Evolutionary conservation across 2,113 vertebrate species (phyloP).

Genomic region (Amphilophus citrinellus): DNA sequence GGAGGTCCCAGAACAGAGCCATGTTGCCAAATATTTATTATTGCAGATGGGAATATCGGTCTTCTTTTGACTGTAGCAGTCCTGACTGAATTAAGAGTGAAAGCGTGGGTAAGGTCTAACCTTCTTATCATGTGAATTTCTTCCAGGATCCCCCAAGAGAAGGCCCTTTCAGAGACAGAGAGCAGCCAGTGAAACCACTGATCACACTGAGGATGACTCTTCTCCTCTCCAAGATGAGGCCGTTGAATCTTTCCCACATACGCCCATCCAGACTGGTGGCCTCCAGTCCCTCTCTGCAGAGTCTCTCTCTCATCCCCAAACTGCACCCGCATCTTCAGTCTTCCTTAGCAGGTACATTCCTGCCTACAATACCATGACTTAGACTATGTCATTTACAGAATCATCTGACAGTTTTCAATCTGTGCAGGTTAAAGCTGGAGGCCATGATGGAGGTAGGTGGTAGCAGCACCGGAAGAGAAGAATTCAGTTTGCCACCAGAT

Average conservation of each 20-base stretch:
- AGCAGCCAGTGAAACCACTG: slow-evolving; percentile 95
- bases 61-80: not conserved
- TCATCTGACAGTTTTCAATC: slow-evolving; percentile 3
- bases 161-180: slow-evolving; percentile 94
- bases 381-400: not conserved
- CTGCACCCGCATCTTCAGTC: slow-evolving; percentile 77
- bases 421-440: slow-evolving; percentile 87
- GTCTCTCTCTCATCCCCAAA: slow-evolving; percentile 80
- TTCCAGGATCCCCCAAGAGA: slow-evolving; percentile 89
- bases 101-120: not conserved
- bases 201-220: slow-evolving; percentile 85
- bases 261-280: slow-evolving; percentile 74
- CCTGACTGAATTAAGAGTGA: not conserved
- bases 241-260: slow-evolving; percentile 82
- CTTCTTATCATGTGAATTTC: not conserved
- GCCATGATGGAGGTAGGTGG: slow-evolving; percentile 70
- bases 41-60: not conserved
- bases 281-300: slow-evolving; percentile 81
- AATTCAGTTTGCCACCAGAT: slow-evolving; percentile 2
- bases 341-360: slow-evolving; percentile 88
- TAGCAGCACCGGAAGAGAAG: slow-evolving; percentile 27
- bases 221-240: slow-evolving; percentile 79
- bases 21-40: not conserved
- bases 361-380: not conserved
- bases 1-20: not conserved